These are phyloP conservation scores for Suncus etruscus DNA, from an alignment of 2,113 vertebrate species.

Conservation along the genomic window DNA sequence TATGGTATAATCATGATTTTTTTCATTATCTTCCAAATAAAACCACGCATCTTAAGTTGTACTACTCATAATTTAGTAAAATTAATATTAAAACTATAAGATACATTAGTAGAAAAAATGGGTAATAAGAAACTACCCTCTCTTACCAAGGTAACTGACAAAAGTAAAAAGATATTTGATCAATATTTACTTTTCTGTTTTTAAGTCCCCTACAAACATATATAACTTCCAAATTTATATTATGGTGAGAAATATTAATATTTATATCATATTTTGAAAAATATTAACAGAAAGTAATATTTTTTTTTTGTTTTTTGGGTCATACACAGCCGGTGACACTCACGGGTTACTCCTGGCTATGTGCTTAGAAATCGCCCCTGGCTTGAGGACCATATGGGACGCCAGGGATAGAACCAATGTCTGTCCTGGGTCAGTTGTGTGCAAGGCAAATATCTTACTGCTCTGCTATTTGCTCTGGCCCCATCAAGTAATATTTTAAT, in stretches of 20 bases:
- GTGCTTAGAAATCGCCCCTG: too few species aligned
- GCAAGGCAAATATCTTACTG: too few species aligned
- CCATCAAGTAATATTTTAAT: too few species aligned
- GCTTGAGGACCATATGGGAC: too few species aligned
- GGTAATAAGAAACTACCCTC: background rate
- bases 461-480: too few species aligned
- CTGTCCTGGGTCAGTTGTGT: too few species aligned
- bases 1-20: background rate
- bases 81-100: background rate
- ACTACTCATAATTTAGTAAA: background rate
- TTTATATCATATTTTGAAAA: background rate
- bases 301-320: too few species aligned
- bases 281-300: too few species aligned
- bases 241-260: background rate
- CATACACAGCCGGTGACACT: too few species aligned
- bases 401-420: too few species aligned
- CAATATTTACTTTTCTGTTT: background rate
- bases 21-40: background rate
- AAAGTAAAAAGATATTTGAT: background rate
- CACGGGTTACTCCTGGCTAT: too few species aligned
- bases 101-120: background rate
- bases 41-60: background rate
- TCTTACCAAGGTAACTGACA: background rate
- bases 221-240: background rate
- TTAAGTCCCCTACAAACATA: background rate